These are phyloP conservation scores for Scomber colias DNA, from an alignment of 2,113 vertebrate genomes.

Conservation along the genomic window DNA sequence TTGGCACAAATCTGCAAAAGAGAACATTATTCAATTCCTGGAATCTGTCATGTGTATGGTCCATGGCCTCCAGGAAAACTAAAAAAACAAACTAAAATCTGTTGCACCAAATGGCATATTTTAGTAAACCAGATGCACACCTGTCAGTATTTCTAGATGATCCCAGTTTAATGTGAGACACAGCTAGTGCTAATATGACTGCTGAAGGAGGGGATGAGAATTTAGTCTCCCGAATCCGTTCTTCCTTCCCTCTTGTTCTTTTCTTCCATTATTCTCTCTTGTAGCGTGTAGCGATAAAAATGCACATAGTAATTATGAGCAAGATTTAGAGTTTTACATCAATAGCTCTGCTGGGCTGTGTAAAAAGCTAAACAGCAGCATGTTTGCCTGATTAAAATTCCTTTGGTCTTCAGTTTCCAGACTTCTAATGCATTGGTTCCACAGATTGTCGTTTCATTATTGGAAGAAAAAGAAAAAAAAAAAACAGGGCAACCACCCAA, in stretches of 20 bases:
- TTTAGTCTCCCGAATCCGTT: slow-evolving; percentile 24
- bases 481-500: slow-evolving; percentile 5
- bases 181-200: slow-evolving; percentile 9
- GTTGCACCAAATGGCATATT: too few relatives aligned
- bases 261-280: slow-evolving; percentile 6
- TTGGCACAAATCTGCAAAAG: too few relatives aligned
- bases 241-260: not conserved
- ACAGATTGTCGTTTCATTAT: slow-evolving; percentile 26
- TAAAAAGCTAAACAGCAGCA: slow-evolving; percentile 58
- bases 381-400: slow-evolving; percentile 69
- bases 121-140: too few relatives aligned
- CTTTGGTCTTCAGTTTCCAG: slow-evolving; percentile 49
- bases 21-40: too few relatives aligned
- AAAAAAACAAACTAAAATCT: too few relatives aligned
- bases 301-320: slow-evolving; percentile 52
- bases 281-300: slow-evolving; percentile 50
- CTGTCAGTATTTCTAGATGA: not conserved
- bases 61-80: too few relatives aligned
- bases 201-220: slow-evolving; percentile 38
- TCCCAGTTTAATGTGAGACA: not conserved
- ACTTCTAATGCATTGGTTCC: slow-evolving; percentile 43
- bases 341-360: slow-evolving; percentile 54
- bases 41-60: too few relatives aligned
- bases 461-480: not conserved
- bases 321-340: slow-evolving; percentile 58